These are phyloP conservation scores for Eugnorisma glareosa DNA, from an alignment of 2,888 invertebrate species.

Conservation along the genomic window DNA sequence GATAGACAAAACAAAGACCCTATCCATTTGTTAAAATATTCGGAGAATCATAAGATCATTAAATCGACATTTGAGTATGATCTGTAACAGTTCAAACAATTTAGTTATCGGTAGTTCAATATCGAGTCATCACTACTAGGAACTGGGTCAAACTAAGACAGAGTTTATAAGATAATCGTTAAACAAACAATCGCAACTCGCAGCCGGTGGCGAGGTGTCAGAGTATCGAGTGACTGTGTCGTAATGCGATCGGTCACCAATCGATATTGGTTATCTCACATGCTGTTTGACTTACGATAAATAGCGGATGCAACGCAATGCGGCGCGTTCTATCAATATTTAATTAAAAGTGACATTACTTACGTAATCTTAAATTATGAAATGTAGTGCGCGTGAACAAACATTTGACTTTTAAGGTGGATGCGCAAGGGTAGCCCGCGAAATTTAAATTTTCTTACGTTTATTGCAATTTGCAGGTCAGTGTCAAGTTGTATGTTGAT, in stretches of 20 bases:
- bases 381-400: conserved; percentile 35
- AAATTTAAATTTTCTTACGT: no score
- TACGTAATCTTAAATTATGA: conserved; percentile 61
- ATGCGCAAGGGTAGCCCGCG: no score
- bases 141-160: conserved; percentile 79
- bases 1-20: conserved; percentile 12
- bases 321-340: conserved; percentile 85
- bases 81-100: conserved; percentile 46
- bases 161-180: conserved; percentile 76
- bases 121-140: conserved; percentile 63
- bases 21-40: conserved; percentile 6
- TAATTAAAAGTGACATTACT: conserved; percentile 75
- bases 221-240: conserved; percentile 81
- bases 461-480: no score
- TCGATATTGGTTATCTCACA: conserved; percentile 85
- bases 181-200: conserved; percentile 76
- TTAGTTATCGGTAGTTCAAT: conserved; percentile 47
- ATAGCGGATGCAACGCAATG: conserved; percentile 80
- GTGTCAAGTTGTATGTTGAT: no score
- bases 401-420: conserved; percentile 54
- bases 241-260: conserved; percentile 86
- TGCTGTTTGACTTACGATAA: conserved; percentile 84
- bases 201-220: conserved; percentile 83
- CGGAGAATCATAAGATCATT: conserved; percentile 16
- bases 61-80: conserved; percentile 43